Evolutionary conservation across 2,113 vertebrate genomes (phyloP), one percentile per base, ranked within the genome.

Genomic region (Rhineura floridana): DNA sequence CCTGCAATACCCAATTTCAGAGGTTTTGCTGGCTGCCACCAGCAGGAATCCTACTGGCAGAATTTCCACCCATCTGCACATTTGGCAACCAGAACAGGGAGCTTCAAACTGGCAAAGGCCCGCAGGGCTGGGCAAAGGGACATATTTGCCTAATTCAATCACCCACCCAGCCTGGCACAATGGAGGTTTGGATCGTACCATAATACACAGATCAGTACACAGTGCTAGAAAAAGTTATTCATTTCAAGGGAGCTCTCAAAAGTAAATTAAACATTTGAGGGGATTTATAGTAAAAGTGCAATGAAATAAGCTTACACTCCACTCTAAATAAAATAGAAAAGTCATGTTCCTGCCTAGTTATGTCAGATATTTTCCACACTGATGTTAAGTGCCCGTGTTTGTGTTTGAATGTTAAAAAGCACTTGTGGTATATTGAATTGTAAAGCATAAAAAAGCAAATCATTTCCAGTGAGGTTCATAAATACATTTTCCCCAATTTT

Each of bases 181-280:
- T 1, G 55, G 55, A 59, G 55, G 21, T 59, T 59, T 59, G n/a
- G n/a, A n/a, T n/a, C n/a, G 21, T 59, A 59, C 55, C 55, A 59
- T 21, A 59, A 59, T 59, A 19, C 19, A 0, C 55, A 59, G 19
- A 59, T 59, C 55, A 59, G 25, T 25, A 10, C 28, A 28, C 39
- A 62, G 25, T 12, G 42, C 33, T 42, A 42, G 39, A 50, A 70
- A 5, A n/a, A 83, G 28, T 5, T 28, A 3, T 15, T 62, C 9
- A 89, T 42, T 30, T 36, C 33, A 65, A 65, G 6, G 82, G 1
- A 17, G 17, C 87, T 84, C 84, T 91, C 89, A 92, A 93, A 86
- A 88, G 92, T 87, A 67, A 15, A 69, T 69, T 70, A 75, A 93
- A 83, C n/a, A 59, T 89, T 92, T 89, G 44, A 30, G 10, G 25